Evolutionary conservation across 2,113 vertebrate species (phyloP).

Genomic region (Dasyprocta punctata): DNA sequence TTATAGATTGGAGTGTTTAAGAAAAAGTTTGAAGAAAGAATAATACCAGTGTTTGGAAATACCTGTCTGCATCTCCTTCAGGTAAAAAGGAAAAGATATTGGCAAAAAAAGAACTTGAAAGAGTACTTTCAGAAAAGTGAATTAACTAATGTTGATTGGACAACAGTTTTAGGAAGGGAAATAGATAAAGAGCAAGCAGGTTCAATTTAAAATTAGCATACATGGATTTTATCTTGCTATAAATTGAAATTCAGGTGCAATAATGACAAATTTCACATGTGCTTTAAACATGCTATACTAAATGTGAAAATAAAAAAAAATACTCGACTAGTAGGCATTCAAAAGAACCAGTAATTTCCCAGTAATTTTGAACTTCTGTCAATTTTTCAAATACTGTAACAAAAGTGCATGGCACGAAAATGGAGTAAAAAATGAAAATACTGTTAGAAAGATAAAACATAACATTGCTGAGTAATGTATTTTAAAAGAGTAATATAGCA

Average conservation of each 20-base stretch:
- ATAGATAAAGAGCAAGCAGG: neutral
- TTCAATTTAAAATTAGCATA: neutral
- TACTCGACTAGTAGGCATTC: neutral
- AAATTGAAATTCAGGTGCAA: neutral
- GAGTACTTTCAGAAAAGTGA: neutral
- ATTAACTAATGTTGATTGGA: neutral
- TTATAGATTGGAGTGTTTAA: neutral
- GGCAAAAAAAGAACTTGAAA: neutral
- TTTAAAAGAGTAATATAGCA: conserved; percentile 45
- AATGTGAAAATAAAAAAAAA: neutral
- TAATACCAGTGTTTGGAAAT: neutral
- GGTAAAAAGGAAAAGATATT: neutral
- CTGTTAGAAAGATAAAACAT: neutral
- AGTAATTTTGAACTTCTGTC: neutral
- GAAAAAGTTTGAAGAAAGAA: neutral
- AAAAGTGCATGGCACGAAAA: neutral
- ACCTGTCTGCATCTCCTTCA: neutral
- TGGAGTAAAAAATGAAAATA: neutral
- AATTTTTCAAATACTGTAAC: neutral
- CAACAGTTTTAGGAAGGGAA: neutral
- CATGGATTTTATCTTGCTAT: neutral
- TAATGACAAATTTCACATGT: neutral
- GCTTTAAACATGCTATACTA: neutral
- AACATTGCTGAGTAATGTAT: neutral
- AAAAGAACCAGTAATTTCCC: neutral